phyloP scores from a whole-genome alignment of 2,113 vertebrate species.

The Glaucidium brasilianum region DNA sequence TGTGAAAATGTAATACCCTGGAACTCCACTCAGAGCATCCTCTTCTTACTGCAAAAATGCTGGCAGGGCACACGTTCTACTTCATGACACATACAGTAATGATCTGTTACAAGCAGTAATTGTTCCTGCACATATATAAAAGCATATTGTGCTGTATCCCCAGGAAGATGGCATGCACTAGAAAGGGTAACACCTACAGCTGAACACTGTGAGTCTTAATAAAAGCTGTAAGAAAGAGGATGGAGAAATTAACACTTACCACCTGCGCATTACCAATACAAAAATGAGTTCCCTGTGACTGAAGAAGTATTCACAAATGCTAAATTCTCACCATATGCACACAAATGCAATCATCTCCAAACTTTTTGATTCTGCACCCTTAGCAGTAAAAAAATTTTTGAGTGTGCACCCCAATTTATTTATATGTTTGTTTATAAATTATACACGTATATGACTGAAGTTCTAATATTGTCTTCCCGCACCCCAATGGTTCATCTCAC shows the following conservation, averaged over 20 bases:
- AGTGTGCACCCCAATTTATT: neutral
- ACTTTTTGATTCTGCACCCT: neutral
- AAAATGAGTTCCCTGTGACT: neutral
- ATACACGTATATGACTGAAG: neutral
- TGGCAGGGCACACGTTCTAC: constrained; percentile 8
- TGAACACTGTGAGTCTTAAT: neutral
- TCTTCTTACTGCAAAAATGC: neutral
- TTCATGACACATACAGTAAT: neutral
- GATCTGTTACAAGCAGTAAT: neutral
- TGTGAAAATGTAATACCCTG: neutral
- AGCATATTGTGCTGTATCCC: constrained; percentile 20
- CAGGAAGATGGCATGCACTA: neutral
- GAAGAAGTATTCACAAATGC: neutral
- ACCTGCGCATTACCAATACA: neutral
- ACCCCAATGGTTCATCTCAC: neutral
- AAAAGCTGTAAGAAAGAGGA: neutral
- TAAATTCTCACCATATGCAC: neutral
- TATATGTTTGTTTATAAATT: neutral
- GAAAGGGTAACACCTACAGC: constrained; percentile 15
- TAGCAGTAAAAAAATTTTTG: neutral
- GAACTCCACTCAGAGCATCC: neutral
- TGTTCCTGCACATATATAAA: constrained; percentile 1
- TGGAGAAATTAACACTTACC: constrained; percentile 28
- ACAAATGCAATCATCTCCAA: neutral
- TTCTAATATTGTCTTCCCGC: neutral